Evolutionary conservation across 2,797 vertebrate species (phyloP), one percentile per base, ranked within the genome.

Genomic region (Phylloscopus collybita): DNA sequence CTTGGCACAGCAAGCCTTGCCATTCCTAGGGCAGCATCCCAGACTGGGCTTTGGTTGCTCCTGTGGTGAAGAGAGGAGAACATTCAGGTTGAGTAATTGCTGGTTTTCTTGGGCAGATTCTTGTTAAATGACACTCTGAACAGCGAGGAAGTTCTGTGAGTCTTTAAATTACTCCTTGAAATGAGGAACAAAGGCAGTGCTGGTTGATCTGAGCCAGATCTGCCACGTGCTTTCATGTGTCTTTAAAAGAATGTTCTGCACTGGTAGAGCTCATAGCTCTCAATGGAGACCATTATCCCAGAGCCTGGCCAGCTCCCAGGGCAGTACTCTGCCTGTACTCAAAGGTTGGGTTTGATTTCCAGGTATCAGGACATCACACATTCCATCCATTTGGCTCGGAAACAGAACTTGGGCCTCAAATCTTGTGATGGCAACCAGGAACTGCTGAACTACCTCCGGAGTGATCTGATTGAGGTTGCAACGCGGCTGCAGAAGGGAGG

Each of bases 401-500:
- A 99, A 79, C 97, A 96, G 90, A 99, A 98, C 97, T 61, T 98
- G 69, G 98, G 98, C 72, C 98, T 99, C 66, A 98, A 99, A 91
- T 98, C 97, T 64, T 99, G 99, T 57, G 99, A 99, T 9, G 99
- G 99, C 72, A 98, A 98, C 79, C 96, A 98, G 87, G 99, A 99
- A 67, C 98, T 99, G 78, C 98, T 99, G 80, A 99, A 98, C 91
- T 99, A 98, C 95, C 97, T 99, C 94, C 98, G 98, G 36, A 99
- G 98, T 53, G 99, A 99, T 96, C 98, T 99, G 53, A 98, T 99
- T 80, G 99, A 99, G 95, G 98, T 99, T 13, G 98, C 99, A 19
- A 99, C 99, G 0, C 98, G 99, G 23, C 98, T 99, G 72, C 98
- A 99, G 75, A 99, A 99, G 81, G 99, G 99, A 67, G 99, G 99